Conservation (phyloP, 2,797 vertebrate species). For the Anisognathus igniventris region DNA sequence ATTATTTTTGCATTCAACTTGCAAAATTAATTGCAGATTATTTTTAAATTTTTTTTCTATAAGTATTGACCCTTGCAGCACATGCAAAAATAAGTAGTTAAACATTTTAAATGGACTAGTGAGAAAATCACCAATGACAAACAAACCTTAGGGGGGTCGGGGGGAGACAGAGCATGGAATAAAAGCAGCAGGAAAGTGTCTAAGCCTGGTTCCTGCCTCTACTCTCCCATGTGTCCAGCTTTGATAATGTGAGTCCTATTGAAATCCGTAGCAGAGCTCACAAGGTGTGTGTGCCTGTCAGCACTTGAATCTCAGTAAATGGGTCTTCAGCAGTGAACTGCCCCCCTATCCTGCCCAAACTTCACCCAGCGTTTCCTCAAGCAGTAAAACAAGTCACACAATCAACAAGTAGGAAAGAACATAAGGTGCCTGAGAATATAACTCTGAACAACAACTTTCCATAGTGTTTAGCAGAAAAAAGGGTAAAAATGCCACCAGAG, state of each 20-base stretch:
- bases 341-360: too few species aligned
- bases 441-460: background rate
- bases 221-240: background rate
- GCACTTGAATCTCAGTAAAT: background rate
- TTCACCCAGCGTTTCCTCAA: background rate
- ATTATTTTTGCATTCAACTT: background rate
- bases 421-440: background rate
- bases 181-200: slow-evolving; percentile 37
- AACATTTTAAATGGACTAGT: background rate
- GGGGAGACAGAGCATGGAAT: background rate
- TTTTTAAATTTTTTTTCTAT: fast-evolving
- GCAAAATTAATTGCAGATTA: background rate
- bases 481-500: background rate
- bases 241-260: background rate
- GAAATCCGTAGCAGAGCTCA: background rate
- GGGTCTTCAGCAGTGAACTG: background rate
- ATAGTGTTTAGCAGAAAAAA: background rate
- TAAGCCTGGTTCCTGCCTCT: background rate
- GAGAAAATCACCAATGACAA: background rate
- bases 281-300: background rate
- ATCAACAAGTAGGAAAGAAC: background rate
- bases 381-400: background rate
- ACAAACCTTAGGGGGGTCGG: background rate
- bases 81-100: background rate
- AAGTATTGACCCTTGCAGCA: background rate